Evolutionary conservation across 2,888 invertebrate species (phyloP).

Genomic region (Chrysina gloriosa): DNA sequence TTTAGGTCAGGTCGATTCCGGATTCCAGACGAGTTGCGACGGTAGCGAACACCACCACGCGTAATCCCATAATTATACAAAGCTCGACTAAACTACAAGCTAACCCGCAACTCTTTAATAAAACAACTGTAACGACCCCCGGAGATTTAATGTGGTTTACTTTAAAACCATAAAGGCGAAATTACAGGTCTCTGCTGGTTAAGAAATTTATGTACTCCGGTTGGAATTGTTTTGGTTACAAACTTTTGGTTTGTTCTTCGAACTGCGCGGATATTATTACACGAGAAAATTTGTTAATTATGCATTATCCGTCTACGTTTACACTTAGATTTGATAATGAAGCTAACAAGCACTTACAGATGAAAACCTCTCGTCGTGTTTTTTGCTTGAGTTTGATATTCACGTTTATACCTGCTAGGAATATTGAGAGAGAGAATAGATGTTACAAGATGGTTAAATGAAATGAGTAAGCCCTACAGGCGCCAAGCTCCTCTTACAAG

Average conservation of each 20-base stretch:
- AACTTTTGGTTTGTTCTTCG: conserved; percentile 44
- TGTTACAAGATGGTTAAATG: conserved; percentile 3
- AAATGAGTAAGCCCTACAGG: conserved; percentile 7
- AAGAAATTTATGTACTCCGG: conserved; percentile 63
- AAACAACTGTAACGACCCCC: conserved; percentile 55
- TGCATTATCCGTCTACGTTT: background rate
- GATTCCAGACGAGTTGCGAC: conserved; percentile 34
- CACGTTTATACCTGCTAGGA: conserved; percentile 15
- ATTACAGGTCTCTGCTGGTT: conserved; percentile 63
- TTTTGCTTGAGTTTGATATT: conserved; percentile 30
- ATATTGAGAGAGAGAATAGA: no score
- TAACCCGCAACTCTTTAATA: conserved; percentile 55
- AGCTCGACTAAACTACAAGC: conserved; percentile 51
- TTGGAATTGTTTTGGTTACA: conserved; percentile 53
- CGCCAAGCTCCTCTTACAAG: no score
- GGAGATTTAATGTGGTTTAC: conserved; percentile 62
- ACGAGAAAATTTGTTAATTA: conserved; percentile 25
- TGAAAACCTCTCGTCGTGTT: no score
- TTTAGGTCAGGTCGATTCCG: conserved; percentile 35
- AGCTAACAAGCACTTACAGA: background rate
- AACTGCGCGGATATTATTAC: conserved; percentile 25
- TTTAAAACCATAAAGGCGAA: conserved; percentile 64
- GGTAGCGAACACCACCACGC: conserved; percentile 42
- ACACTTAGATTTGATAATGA: background rate
- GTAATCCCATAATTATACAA: conserved; percentile 55